These are phyloP conservation scores for Galerucella nymphaeae DNA, from an alignment of 2,888 invertebrate genomes.

Conservation along the genomic window DNA sequence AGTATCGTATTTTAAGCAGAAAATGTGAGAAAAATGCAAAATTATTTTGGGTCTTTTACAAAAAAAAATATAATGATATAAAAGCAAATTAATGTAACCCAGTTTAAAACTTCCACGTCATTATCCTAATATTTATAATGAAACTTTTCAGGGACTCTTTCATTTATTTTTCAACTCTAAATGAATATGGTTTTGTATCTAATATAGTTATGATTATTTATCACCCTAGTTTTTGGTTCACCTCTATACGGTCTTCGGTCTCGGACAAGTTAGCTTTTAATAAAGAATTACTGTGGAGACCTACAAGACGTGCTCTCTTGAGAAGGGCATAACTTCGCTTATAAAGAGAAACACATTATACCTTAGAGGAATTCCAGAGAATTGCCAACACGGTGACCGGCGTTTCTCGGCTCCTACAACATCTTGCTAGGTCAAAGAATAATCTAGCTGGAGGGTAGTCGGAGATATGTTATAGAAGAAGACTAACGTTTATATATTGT, in stretches of 20 bases:
- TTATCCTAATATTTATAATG: background rate
- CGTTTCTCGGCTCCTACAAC: slow-evolving; percentile 38
- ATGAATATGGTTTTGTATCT: slow-evolving; percentile 2
- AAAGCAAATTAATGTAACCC: background rate
- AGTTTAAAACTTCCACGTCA: background rate
- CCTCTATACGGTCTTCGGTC: slow-evolving; percentile 21
- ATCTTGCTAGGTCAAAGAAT: slow-evolving; percentile 63
- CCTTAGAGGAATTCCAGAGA: slow-evolving; percentile 59
- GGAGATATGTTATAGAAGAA: slow-evolving; percentile 57
- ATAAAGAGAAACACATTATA: slow-evolving; percentile 63
- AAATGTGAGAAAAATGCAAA: no score
- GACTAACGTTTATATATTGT: slow-evolving; percentile 56
- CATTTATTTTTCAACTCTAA: background rate
- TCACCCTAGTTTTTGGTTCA: slow-evolving; percentile 31
- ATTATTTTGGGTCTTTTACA: no score
- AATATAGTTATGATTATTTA: slow-evolving; percentile 39
- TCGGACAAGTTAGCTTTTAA: slow-evolving; percentile 39
- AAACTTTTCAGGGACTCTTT: background rate
- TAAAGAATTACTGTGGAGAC: slow-evolving; percentile 44
- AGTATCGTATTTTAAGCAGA: no score
- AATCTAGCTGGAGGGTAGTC: slow-evolving; percentile 54
- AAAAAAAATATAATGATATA: background rate
- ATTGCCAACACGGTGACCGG: slow-evolving; percentile 59
- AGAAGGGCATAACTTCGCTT: slow-evolving; percentile 57
- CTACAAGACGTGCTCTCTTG: slow-evolving; percentile 50